Conservation (phyloP, 2,888 invertebrate genomes). For the Drosophila anomelani region DNA sequence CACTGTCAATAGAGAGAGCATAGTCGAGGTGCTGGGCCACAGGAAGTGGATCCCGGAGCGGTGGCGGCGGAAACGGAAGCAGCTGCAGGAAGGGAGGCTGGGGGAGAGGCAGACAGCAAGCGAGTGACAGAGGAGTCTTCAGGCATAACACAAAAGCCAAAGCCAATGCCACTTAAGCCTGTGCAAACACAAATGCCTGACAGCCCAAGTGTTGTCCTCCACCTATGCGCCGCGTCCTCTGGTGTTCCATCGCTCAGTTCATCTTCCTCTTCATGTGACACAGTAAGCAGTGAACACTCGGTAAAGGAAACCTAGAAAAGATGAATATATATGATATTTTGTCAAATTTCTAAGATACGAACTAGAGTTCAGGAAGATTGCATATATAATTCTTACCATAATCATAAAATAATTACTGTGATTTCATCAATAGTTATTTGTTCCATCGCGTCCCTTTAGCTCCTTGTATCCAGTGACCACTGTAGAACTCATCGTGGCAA, state of each 20-base stretch:
- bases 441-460: accelerated
- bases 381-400: background rate
- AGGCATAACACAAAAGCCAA: conserved; percentile 43
- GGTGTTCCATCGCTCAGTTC: conserved; percentile 4
- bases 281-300: conserved; percentile 31
- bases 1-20: conserved; percentile 59
- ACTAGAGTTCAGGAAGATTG: background rate
- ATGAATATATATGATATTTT: background rate
- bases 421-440: too few relatives aligned
- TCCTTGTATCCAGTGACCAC: background rate
- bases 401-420: too few relatives aligned
- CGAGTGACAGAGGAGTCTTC: conserved; percentile 7
- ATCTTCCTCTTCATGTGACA: conserved; percentile 53
- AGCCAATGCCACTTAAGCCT: conserved; percentile 74
- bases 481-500: conserved; percentile 56
- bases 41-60: conserved; percentile 21
- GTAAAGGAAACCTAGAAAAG: background rate
- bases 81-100: conserved; percentile 41
- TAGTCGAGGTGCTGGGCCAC: conserved; percentile 17
- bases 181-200: conserved; percentile 65
- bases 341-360: background rate
- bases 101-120: background rate
- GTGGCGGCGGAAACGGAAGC: conserved; percentile 32
- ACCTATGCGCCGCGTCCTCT: conserved; percentile 4
- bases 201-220: conserved; percentile 17